Conservation (phyloP, 2,888 invertebrate species). For the Cerastis leucographa region DNA sequence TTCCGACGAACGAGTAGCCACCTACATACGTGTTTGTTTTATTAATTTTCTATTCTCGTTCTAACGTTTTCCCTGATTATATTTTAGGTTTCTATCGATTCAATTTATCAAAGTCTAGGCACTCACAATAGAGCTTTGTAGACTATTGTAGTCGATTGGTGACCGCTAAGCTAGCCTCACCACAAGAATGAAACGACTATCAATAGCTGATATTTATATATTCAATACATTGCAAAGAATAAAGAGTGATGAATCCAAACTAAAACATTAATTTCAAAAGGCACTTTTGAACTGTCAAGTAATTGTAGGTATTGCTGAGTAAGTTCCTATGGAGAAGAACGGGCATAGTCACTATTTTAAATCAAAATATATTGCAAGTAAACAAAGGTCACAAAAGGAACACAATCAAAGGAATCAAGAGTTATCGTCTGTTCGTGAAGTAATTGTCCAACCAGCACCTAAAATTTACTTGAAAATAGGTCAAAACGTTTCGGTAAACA, state of each 20-base stretch:
- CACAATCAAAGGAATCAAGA: not conserved
- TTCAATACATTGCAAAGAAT: not conserved
- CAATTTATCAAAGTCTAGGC: conserved; percentile 9
- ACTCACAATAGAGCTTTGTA: not conserved
- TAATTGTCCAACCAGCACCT: not conserved
- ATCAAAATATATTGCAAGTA: not conserved
- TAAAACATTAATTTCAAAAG: not conserved
- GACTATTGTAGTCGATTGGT: not conserved
- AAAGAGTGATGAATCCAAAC: not conserved
- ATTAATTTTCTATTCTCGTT: not conserved
- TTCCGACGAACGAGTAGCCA: not conserved
- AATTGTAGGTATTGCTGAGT: not conserved
- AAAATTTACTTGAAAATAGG: not conserved
- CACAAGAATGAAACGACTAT: not conserved
- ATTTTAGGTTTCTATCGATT: not conserved
- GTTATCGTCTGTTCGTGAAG: not conserved
- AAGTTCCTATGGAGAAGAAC: not conserved
- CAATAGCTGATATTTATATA: too few species aligned
- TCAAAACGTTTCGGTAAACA: not conserved
- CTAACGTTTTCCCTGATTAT: not conserved
- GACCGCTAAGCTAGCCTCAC: not conserved
- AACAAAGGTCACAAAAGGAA: not conserved
- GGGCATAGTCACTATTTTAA: not conserved
- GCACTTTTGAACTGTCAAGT: not conserved
- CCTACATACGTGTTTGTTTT: conserved; percentile 10